Conservation (phyloP, 2,113 vertebrate genomes). For the Pteruthius melanotis region DNA sequence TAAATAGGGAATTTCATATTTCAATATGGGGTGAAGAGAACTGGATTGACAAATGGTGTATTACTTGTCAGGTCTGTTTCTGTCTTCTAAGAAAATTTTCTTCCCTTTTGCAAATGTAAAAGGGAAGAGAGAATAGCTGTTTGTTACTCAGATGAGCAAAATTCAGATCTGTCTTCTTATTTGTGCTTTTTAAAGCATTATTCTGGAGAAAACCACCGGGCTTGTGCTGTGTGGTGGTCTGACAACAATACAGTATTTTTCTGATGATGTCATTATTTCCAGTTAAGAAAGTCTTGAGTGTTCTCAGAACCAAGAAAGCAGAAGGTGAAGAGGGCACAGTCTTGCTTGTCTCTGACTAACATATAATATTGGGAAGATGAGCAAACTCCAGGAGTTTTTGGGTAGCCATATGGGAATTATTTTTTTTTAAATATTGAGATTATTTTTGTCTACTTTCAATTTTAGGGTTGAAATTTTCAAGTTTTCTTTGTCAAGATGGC, state of each 20-base stretch:
- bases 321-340: background rate
- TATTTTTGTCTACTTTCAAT: background rate
- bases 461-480: background rate
- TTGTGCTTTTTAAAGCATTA: background rate
- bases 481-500: background rate
- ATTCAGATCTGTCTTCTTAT: background rate
- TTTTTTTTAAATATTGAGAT: background rate
- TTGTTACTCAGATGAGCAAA: background rate
- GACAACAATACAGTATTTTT: background rate
- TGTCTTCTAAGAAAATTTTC: background rate
- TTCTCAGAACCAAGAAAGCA: background rate
- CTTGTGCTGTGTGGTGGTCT: background rate
- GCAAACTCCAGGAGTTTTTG: background rate
- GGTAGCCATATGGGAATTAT: background rate
- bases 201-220: background rate
- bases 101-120: background rate
- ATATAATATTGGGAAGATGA: background rate
- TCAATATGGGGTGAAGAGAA: background rate
- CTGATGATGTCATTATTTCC: background rate
- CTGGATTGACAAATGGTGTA: background rate
- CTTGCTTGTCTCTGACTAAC: background rate
- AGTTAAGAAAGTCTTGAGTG: background rate
- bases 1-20: background rate
- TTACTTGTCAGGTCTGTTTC: background rate
- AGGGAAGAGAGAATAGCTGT: background rate